Evolutionary conservation across 2,113 vertebrate genomes (phyloP).

Genomic region (Hypanus sabinus): DNA sequence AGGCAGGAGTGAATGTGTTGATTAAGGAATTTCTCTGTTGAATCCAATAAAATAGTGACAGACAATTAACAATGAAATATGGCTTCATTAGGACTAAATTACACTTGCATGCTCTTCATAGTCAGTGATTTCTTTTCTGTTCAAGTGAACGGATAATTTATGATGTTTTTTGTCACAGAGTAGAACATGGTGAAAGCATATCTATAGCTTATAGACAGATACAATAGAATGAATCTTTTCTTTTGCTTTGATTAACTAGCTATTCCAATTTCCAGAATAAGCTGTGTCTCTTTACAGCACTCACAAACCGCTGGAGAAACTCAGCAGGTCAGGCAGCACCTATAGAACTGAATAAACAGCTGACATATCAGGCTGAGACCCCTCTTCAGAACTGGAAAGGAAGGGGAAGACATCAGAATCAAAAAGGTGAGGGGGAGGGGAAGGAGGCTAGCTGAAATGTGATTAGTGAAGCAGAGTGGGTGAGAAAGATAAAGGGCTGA

Average conservation of each 20-base stretch:
- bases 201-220: not conserved
- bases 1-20: slow-evolving; percentile 14
- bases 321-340: too few relatives aligned
- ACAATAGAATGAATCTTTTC: not conserved
- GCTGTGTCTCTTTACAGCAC: not conserved
- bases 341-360: too few relatives aligned
- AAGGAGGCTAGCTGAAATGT: too few relatives aligned
- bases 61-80: slow-evolving; percentile 40
- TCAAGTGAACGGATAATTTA: slow-evolving; percentile 25
- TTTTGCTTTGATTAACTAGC: not conserved
- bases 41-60: slow-evolving; percentile 37
- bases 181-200: not conserved
- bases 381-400: too few relatives aligned
- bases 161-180: not conserved
- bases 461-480: too few relatives aligned
- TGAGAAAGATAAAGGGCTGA: too few relatives aligned
- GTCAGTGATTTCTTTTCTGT: slow-evolving; percentile 3
- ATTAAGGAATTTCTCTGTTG: slow-evolving; percentile 25
- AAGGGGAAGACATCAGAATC: too few relatives aligned
- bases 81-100: slow-evolving; percentile 39
- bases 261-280: not conserved
- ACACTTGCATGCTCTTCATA: slow-evolving; percentile 24
- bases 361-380: too few relatives aligned
- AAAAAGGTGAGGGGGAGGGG: too few relatives aligned
- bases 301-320: too few relatives aligned